Conservation (phyloP, 2,113 vertebrate species). For the Sus scrofa region T2T-Sscrofa CM000820.6:118584001-118584500, state of each 20-base stretch:
- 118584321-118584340: background rate
- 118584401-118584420: background rate
- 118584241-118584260: background rate
- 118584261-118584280: background rate
- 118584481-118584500: background rate
- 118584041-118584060: no score
- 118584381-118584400: background rate
- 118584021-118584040: no score
- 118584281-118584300: background rate
- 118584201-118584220: background rate
- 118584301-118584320: background rate
- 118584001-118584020: no score
- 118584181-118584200: background rate
- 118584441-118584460: background rate
- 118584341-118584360: slow-evolving; percentile 16
- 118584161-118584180: background rate
- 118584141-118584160: slow-evolving; percentile 8
- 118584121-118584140: background rate
- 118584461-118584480: background rate
- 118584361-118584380: background rate
- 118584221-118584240: background rate
- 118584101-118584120: background rate
- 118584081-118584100: background rate
- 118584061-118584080: no score
- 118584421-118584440: background rate